These are phyloP conservation scores for Hirundichthys speculiger DNA, from an alignment of 2,113 vertebrate genomes.

Conservation along the genomic window DNA sequence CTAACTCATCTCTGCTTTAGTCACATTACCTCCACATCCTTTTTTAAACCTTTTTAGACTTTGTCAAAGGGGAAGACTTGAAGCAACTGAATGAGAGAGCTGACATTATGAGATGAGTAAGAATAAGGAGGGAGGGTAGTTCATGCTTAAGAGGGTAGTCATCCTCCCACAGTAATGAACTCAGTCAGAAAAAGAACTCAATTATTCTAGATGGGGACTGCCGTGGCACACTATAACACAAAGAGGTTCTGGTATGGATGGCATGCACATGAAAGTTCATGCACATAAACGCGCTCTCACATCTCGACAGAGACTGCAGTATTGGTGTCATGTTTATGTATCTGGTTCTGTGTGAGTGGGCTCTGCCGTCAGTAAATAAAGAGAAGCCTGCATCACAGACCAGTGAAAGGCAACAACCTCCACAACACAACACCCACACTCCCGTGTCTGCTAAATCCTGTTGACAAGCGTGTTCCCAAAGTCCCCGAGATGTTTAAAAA, in stretches of 20 bases:
- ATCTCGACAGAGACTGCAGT: conserved; percentile 11
- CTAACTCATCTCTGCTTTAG: not conserved
- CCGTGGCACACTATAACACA: conserved; percentile 2
- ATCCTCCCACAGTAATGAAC: conserved; percentile 19
- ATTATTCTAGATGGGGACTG: conserved; percentile 39
- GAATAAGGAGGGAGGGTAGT: conserved; percentile 11
- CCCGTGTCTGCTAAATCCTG: conserved; percentile 27
- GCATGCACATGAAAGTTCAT: not conserved
- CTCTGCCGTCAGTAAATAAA: conserved; percentile 44
- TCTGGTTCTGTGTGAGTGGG: conserved; percentile 51
- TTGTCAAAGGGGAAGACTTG: conserved; percentile 3
- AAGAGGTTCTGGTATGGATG: conserved; percentile 12
- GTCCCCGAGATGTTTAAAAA: conserved; percentile 37
- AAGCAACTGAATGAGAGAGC: conserved; percentile 11
- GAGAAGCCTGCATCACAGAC: conserved; percentile 40
- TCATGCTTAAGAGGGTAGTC: conserved; percentile 23
- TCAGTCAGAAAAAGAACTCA: conserved; percentile 21
- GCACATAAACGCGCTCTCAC: not conserved
- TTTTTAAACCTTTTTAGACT: conserved; percentile 17
- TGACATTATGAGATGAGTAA: conserved; percentile 25
- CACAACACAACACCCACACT: conserved; percentile 46
- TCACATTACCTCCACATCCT: conserved; percentile 8
- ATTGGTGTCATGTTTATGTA: conserved; percentile 40
- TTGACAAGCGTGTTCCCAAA: conserved; percentile 52
- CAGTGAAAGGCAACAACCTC: conserved; percentile 35